phyloP scores from a whole-genome alignment of 2,888 invertebrate species.

The Meliscaeva auricollis region DNA sequence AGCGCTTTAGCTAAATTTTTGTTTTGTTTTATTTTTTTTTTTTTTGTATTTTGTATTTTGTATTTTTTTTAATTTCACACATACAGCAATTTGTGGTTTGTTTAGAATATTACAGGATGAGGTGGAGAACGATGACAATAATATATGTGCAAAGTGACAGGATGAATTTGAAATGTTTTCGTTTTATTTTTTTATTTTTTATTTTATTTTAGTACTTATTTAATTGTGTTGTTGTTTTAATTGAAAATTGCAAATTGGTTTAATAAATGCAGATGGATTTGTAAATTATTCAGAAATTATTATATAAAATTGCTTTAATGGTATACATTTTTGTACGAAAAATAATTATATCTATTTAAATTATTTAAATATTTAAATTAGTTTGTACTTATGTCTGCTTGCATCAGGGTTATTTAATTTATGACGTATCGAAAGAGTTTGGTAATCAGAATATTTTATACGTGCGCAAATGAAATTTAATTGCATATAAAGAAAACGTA shows the following conservation, averaged over 20 bases:
- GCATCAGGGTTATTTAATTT: too few relatives aligned
- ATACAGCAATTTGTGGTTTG: conserved; percentile 43
- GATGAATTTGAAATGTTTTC: conserved; percentile 14
- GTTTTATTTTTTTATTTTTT: not conserved
- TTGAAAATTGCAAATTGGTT: conserved; percentile 27
- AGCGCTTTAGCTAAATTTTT: conserved; percentile 7
- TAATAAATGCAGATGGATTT: conserved; percentile 16
- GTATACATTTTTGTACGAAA: too few relatives aligned
- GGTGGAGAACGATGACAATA: conserved; percentile 36
- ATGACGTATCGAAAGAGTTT: too few relatives aligned
- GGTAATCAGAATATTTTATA: too few relatives aligned
- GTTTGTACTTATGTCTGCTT: too few relatives aligned
- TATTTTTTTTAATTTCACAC: conserved; percentile 43
- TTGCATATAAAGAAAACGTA: too few relatives aligned
- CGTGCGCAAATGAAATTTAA: too few relatives aligned
- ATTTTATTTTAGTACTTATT: not conserved
- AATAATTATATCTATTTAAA: too few relatives aligned
- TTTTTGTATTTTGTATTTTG: too few relatives aligned
- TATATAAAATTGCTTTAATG: not conserved
- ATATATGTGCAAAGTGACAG: conserved; percentile 28
- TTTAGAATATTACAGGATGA: conserved; percentile 24
- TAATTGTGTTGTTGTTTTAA: conserved; percentile 5
- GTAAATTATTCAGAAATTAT: conserved; percentile 1
- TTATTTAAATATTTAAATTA: too few relatives aligned
- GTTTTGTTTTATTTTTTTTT: conserved; percentile 16